Conservation (phyloP, 2,797 vertebrate species). For the Cyclura pinguis region DNA sequence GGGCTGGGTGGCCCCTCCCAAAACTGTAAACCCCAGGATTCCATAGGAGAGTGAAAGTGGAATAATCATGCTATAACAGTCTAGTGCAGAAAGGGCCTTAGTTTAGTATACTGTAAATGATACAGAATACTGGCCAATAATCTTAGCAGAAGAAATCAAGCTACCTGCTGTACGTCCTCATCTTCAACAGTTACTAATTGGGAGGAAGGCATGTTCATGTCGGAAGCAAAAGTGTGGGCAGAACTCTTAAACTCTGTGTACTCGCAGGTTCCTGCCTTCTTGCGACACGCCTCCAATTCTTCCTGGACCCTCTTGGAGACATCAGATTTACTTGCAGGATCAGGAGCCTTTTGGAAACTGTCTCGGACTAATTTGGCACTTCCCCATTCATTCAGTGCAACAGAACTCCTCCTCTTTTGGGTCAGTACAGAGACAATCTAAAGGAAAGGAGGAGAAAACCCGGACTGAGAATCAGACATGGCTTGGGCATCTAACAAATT, state of each 20-base stretch:
- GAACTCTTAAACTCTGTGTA: slow-evolving; percentile 53
- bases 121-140: too few relatives aligned
- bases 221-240: slow-evolving; percentile 45
- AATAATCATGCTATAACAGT: too few relatives aligned
- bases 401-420: slow-evolving; percentile 70
- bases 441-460: background rate
- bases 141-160: background rate
- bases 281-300: slow-evolving; percentile 82
- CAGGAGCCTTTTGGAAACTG: slow-evolving; percentile 70
- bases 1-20: too few relatives aligned
- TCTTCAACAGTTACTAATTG: slow-evolving; percentile 52
- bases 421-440: slow-evolving; percentile 89
- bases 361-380: slow-evolving; percentile 43
- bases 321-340: slow-evolving; percentile 55
- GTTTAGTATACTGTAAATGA: too few relatives aligned
- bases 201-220: slow-evolving; percentile 61
- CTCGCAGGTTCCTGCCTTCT: slow-evolving; percentile 77
- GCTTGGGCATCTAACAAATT: background rate
- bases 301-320: slow-evolving; percentile 77
- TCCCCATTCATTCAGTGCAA: slow-evolving; percentile 20
- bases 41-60: too few relatives aligned
- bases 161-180: slow-evolving; percentile 84
- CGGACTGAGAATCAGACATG: background rate
- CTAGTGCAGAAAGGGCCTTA: too few relatives aligned
- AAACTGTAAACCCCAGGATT: too few relatives aligned